Conservation (phyloP, 2,888 invertebrate species). For the Paralinhomoeus sp. region DNA sequence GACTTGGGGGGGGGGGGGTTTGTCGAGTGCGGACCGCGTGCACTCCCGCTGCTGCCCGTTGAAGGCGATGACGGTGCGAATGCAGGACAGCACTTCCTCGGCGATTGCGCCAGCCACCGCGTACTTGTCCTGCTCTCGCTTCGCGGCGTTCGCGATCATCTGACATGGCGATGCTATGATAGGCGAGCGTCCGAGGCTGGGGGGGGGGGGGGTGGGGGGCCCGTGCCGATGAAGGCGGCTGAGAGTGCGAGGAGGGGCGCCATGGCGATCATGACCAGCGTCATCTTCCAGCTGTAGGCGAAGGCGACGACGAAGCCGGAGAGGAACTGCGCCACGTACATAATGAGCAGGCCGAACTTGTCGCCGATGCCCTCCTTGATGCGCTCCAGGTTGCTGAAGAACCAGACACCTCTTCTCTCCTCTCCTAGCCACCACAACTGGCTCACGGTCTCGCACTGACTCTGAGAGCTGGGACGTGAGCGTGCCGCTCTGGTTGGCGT, state of each 20-base stretch:
- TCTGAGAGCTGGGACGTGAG: slow-evolving; percentile 32
- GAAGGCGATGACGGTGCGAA: slow-evolving; percentile 16
- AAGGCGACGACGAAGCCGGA: slow-evolving; percentile 23
- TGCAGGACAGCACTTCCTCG: slow-evolving; percentile 15
- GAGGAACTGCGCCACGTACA: slow-evolving; percentile 11
- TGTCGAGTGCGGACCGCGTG: slow-evolving; percentile 8
- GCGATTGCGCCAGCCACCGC: slow-evolving; percentile 16
- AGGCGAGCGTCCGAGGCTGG: no score
- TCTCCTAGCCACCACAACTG: no score
- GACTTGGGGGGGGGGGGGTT: no score
- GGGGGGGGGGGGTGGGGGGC: slow-evolving; percentile 2
- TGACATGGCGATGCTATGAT: no score
- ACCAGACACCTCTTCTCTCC: no score
- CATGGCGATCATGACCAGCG: slow-evolving; percentile 24
- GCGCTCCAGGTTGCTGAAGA: slow-evolving; percentile 17
- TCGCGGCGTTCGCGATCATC: slow-evolving; percentile 30
- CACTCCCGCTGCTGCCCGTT: slow-evolving; percentile 14
- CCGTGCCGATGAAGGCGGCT: slow-evolving; percentile 17
- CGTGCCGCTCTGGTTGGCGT: slow-evolving; percentile 31
- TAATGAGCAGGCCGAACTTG: slow-evolving; percentile 20
- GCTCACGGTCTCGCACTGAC: slow-evolving; percentile 18
- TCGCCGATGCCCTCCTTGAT: slow-evolving; percentile 22
- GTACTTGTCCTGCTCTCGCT: slow-evolving; percentile 27
- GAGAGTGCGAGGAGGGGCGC: slow-evolving; percentile 16
- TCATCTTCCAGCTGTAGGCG: slow-evolving; percentile 19